Base-by-base conservation (phyloP, 2,888 invertebrate species). In the Spodoptera littoralis region DNA sequence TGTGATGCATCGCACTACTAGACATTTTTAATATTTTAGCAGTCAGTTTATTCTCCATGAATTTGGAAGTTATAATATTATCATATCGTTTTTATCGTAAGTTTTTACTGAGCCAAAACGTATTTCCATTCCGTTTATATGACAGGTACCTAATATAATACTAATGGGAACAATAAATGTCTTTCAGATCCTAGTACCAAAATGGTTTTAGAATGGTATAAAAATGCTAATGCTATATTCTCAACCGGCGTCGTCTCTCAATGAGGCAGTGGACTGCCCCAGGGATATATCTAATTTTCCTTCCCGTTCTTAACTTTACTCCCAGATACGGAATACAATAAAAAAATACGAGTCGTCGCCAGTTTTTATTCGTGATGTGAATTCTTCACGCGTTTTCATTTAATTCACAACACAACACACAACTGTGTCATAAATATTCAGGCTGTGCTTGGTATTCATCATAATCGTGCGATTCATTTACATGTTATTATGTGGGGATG, bases 391-490 rank as follows among this genome's bases (percentile, higher is more conserved):
- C 82, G 81, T 86, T 87, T 83, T 83, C 83, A 84, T 86, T 83
- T 82, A 82, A 87, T 88, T 84, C 83, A 77, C 84, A 81, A 83
- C 81, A 84, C 81, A 81, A 77, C 83, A 83, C 84, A 84, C 80
- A 68, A 79, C 49, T 79, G 74, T 74, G 83, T 77, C 85, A 90
- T 91, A 91, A 89, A 90, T 90, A 91, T 91, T 90, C 90, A 88
- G 87, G 78, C 81, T 81, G 85, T 82, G 86, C 82, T 86, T 84
- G 85, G 87, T 87, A 88, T 89, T 89, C 90, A 88, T 91, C 88
- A 89, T 89, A 90, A 89, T 88, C 85, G 82, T 87, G 87, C 85
- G 86, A 87, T 90, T 90, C 90, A 92, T 92, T 92, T 92, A 86
- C 90, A 91, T 92, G 87, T 85, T 89, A 90, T 91, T 90, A 87